Evolutionary conservation across 2,113 vertebrate genomes (phyloP).

Genomic region (Haemorhous mexicanus): DNA sequence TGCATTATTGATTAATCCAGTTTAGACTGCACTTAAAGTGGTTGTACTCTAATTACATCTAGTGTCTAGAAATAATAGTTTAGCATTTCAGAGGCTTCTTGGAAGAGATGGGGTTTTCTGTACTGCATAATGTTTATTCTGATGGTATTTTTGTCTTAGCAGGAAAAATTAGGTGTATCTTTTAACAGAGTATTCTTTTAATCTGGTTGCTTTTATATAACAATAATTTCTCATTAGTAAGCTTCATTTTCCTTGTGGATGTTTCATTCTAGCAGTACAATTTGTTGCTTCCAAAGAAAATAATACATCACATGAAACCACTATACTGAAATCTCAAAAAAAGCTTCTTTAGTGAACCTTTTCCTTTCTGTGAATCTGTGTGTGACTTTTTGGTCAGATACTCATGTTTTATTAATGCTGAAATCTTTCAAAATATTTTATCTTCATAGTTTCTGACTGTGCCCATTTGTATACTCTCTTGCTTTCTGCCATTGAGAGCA

Average conservation of each 20-base stretch:
- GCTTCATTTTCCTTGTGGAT: neutral
- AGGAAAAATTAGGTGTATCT: neutral
- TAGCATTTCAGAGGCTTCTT: constrained; percentile 15
- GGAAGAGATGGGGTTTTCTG: neutral
- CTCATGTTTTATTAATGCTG: neutral
- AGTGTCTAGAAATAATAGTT: constrained; percentile 6
- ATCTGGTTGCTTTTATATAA: neutral
- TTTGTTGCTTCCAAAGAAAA: neutral
- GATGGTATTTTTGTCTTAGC: neutral
- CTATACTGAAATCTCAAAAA: neutral
- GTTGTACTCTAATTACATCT: constrained; percentile 22
- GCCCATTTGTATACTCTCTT: neutral
- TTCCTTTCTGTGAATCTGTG: neutral
- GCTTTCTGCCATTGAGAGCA: neutral
- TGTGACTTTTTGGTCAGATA: neutral
- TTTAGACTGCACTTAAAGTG: neutral
- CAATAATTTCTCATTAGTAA: neutral
- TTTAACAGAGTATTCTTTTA: neutral
- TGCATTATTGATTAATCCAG: constrained; percentile 47
- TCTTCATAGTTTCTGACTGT: neutral
- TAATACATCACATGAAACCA: neutral
- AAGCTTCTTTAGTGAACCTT: neutral
- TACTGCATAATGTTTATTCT: neutral
- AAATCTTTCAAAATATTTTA: neutral
- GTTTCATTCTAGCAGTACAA: neutral